Evolutionary conservation across 2,113 vertebrate species (phyloP).

Genomic region (Rhinolophus ferrumequinum): DNA sequence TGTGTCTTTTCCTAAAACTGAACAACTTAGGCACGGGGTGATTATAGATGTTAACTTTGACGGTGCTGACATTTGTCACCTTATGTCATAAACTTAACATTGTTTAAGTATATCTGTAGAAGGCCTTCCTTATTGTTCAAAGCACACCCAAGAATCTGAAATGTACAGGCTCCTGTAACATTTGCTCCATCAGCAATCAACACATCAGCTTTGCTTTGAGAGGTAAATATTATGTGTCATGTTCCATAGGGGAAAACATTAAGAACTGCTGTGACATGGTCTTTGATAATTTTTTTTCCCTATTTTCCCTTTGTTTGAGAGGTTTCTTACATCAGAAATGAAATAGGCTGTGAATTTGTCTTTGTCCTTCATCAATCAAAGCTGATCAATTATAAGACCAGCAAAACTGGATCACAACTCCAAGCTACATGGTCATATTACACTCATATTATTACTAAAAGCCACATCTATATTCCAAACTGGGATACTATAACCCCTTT

Average conservation of each 20-base stretch:
- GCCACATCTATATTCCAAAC: conserved; percentile 91
- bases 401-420: conserved; percentile 87
- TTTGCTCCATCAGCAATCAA: conserved; percentile 76
- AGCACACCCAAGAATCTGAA: conserved; percentile 61
- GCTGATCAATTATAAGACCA: conserved; percentile 86
- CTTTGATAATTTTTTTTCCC: conserved; percentile 61
- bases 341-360: conserved; percentile 84
- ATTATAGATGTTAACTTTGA: conserved; percentile 72
- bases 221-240: conserved; percentile 80
- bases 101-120: conserved; percentile 75
- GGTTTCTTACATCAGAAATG: conserved; percentile 83
- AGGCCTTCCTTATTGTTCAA: conserved; percentile 64
- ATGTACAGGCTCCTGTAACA: conserved; percentile 59
- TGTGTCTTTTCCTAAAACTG: conserved; percentile 66
- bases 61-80: conserved; percentile 46
- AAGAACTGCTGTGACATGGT: conserved; percentile 66
- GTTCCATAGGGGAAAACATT: conserved; percentile 71
- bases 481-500: conserved; percentile 90
- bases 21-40: conserved; percentile 66
- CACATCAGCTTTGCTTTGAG: conserved; percentile 77
- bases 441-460: conserved; percentile 90
- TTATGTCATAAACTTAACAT: conserved; percentile 75
- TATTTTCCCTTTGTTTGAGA: conserved; percentile 85
- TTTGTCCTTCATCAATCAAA: conserved; percentile 89
- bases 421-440: conserved; percentile 85